Base-by-base conservation (phyloP, 2,888 invertebrate genomes). In the Ophion ventricosus region DNA sequence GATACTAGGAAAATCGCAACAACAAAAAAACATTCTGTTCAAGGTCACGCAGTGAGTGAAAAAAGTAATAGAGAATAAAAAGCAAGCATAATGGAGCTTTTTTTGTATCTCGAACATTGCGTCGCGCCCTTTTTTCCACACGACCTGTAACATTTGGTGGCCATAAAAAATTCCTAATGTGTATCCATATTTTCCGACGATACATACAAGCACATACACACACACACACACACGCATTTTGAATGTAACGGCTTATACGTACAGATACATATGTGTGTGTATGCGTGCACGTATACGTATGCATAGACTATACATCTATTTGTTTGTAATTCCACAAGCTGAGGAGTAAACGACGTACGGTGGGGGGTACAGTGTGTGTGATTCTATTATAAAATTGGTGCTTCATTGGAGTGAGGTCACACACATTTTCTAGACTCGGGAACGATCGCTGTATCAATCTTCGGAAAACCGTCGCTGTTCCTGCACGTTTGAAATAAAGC, bases 341-440 rank as follows among this genome's bases (percentile, higher is more conserved):
- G 66, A 80, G 77, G 67, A 57, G 70, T 72, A 79, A 73, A 25
- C 49, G 49, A 49, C n/a, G 40, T 57, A 73, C 75, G 79, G 82
- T 83, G 86, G 83, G 84, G 87, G 82, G 81, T 63, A n/a, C 26
- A 29, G 59, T 35, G 61, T 59, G 81, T 77, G 87, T 85, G 89
- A 86, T 90, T 90, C 91, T 93, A 93, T 92, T 92, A 93, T 92
- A 93, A 93, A 93, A 92, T 92, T 90, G 89, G 88, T 92, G 92
- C 92, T 91, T 91, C 92, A 91, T 85, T 87, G 87, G 89, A 90
- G 86, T 89, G 92, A 91, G 91, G 91, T 91, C 91, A 90, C 90
- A 90, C 35, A 69, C 57, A 79, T 79, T 90, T 90, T 88, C 88
- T 90, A 88, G 88, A 85, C 87, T 86, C 83, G 86, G 85, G 89